These are phyloP conservation scores for Reinhardtius hippoglossoides DNA, from an alignment of 2,113 vertebrate genomes.

Conservation along the genomic window DNA sequence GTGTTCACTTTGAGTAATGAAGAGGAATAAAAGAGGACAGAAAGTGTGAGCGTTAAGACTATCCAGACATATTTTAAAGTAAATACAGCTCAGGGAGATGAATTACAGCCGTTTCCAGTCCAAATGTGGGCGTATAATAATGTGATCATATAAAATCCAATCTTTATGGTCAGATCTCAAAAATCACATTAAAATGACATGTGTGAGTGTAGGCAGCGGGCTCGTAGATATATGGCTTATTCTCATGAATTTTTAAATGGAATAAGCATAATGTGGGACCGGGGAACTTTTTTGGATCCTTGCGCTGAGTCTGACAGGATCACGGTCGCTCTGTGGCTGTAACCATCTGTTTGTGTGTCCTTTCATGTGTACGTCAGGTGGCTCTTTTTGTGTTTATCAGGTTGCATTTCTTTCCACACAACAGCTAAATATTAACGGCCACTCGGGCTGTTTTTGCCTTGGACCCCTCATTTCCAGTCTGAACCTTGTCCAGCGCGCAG, in stretches of 20 bases:
- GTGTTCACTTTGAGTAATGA: conserved; percentile 24
- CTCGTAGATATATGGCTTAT: background rate
- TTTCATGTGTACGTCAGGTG: conserved; percentile 1
- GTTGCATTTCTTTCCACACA: conserved; percentile 24
- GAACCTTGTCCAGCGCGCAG: conserved; percentile 48
- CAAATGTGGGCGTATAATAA: conserved; percentile 53
- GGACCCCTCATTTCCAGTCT: conserved; percentile 30
- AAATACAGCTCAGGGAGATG: conserved; percentile 52
- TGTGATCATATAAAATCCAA: conserved; percentile 61
- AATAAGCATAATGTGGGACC: conserved; percentile 15
- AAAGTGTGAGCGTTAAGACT: conserved; percentile 42
- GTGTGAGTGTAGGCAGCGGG: conserved; percentile 18
- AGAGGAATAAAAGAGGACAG: conserved; percentile 28
- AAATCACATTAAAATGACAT: conserved; percentile 50
- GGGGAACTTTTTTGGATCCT: conserved; percentile 3
- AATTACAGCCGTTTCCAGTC: conserved; percentile 29
- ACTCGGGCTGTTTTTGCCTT: conserved; percentile 17
- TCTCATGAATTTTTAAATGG: conserved; percentile 18
- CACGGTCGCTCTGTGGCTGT: background rate
- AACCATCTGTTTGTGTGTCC: background rate
- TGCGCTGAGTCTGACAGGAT: background rate
- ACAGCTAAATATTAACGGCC: conserved; percentile 40
- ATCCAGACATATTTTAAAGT: conserved; percentile 51
- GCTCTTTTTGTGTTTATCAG: conserved; percentile 47
- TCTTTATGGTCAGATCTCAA: conserved; percentile 57